Conservation (phyloP, 2,888 invertebrate species). For the Pseudolycoriella hygida region DNA sequence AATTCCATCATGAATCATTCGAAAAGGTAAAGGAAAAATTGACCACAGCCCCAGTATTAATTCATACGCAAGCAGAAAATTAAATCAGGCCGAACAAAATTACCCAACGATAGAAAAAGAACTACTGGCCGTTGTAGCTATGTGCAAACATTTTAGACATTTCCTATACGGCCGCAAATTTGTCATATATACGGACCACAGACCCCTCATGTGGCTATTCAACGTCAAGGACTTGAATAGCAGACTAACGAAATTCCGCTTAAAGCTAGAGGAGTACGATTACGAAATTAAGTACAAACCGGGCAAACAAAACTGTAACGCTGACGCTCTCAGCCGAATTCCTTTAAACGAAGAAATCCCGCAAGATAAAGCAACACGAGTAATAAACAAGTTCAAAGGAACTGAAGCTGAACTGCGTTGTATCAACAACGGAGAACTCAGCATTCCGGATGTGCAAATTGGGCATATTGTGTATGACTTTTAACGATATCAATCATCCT, state of each 20-base stretch:
- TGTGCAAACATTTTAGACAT: background rate
- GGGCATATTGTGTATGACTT: too few relatives aligned
- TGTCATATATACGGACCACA: background rate
- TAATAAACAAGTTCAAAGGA: too few relatives aligned
- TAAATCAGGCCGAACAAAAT: background rate
- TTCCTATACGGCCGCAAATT: background rate
- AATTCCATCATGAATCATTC: background rate
- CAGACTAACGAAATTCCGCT: slow-evolving; percentile 6
- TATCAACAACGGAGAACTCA: too few relatives aligned
- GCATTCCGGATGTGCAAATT: too few relatives aligned
- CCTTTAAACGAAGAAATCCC: too few relatives aligned
- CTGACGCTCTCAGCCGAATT: slow-evolving; percentile 12
- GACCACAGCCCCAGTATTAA: background rate
- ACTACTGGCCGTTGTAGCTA: background rate
- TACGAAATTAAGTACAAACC: slow-evolving; percentile 12
- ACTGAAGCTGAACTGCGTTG: too few relatives aligned
- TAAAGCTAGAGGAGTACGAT: slow-evolving; percentile 12
- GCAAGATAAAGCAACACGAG: too few relatives aligned
- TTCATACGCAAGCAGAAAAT: background rate
- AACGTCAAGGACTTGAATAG: background rate
- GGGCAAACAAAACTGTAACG: slow-evolving; percentile 12
- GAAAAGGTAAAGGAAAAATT: background rate
- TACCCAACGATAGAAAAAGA: background rate
- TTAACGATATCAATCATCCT: too few relatives aligned
- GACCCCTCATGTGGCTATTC: background rate